These are phyloP conservation scores for Phyllostomus discolor DNA, from an alignment of 2,113 vertebrate genomes.

Conservation along the genomic window DNA sequence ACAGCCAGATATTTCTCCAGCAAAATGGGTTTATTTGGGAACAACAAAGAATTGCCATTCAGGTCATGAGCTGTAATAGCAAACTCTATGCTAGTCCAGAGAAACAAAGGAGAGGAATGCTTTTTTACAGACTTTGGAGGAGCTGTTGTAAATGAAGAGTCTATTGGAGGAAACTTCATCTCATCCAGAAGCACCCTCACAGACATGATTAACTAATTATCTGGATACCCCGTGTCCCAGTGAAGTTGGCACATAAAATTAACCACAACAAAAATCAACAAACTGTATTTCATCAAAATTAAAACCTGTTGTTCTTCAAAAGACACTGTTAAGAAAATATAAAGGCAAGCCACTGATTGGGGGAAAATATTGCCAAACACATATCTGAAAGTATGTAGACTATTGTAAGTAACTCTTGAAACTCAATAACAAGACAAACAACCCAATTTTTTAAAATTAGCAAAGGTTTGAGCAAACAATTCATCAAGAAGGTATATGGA, in stretches of 20 bases:
- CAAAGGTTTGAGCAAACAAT: background rate
- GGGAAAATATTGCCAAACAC: background rate
- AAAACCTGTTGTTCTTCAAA: background rate
- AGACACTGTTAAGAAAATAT: background rate
- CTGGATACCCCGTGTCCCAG: background rate
- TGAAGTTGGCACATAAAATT: background rate
- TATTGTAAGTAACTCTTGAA: background rate
- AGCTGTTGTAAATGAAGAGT: background rate
- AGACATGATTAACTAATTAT: background rate
- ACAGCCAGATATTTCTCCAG: background rate
- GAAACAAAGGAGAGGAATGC: background rate
- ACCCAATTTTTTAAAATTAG: background rate
- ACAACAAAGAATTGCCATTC: background rate
- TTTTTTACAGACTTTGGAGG: background rate
- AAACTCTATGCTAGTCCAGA: background rate
- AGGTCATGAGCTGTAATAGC: background rate
- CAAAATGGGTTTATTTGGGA: background rate
- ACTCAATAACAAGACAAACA: background rate
- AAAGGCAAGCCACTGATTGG: background rate
- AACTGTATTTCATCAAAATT: background rate
- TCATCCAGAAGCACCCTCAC: background rate
- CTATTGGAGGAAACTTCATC: background rate
- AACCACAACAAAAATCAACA: background rate
- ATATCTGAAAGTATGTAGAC: background rate
- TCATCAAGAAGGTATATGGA: background rate